These are phyloP conservation scores for Climacteris rufus DNA, from an alignment of 2,113 vertebrate genomes.

Conservation along the genomic window DNA sequence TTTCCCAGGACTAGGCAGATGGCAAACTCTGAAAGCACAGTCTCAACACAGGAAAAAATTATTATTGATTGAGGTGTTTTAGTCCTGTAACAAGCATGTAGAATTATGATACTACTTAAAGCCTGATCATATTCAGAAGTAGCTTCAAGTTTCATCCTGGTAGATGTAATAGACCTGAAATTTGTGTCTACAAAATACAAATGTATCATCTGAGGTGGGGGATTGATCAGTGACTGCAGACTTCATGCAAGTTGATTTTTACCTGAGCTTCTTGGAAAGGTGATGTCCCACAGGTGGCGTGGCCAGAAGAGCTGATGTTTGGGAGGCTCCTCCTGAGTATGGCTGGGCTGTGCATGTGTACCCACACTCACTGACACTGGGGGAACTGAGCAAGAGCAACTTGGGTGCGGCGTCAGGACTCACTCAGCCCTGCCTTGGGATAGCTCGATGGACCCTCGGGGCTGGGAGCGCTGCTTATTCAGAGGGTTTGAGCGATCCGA, in stretches of 20 bases:
- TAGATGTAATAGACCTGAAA: background rate
- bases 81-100: background rate
- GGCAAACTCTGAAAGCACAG: background rate
- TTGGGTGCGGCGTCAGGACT: no score
- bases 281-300: background rate
- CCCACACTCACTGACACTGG: accelerated
- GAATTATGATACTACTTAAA: background rate
- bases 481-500: no score
- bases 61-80: background rate
- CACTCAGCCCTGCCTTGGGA: no score
- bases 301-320: background rate
- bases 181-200: background rate
- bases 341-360: background rate
- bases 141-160: background rate
- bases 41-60: background rate
- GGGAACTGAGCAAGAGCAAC: background rate
- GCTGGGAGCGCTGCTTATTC: no score
- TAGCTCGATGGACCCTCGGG: no score
- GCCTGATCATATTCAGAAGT: background rate
- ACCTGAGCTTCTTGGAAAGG: background rate
- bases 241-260: background rate
- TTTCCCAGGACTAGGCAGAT: background rate
- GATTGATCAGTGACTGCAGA: background rate
- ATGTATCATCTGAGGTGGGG: background rate
- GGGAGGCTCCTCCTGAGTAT: background rate